Evolutionary conservation across 2,888 invertebrate genomes (phyloP).

Genomic region (Limnephilus auricula): DNA sequence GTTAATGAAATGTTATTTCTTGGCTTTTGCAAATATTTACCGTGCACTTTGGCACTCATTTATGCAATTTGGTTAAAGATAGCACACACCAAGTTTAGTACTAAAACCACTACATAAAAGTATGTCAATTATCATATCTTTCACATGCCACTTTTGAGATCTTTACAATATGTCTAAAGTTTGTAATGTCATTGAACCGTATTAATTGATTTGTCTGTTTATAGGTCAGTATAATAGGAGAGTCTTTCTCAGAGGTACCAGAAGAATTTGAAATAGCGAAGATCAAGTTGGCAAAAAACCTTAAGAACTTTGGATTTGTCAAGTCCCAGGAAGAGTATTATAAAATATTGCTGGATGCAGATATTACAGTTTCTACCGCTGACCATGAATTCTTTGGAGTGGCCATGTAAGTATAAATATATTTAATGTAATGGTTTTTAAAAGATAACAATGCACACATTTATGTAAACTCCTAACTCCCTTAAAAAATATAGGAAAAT

Average conservation of each 20-base stretch:
- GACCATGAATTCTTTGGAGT: conserved; percentile 88
- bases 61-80: too few species aligned
- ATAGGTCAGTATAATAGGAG: conserved; percentile 78
- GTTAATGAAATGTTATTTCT: too few species aligned
- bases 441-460: neutral
- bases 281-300: conserved; percentile 72
- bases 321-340: conserved; percentile 78
- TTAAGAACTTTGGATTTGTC: conserved; percentile 80
- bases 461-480: neutral
- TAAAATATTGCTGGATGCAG: conserved; percentile 76
- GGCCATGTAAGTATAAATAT: conserved; percentile 79
- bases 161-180: too few species aligned
- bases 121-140: too few species aligned
- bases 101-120: too few species aligned
- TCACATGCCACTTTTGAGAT: too few species aligned
- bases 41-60: too few species aligned
- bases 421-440: neutral
- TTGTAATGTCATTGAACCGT: too few species aligned
- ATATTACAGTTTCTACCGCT: conserved; percentile 85
- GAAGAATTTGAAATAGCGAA: conserved; percentile 79
- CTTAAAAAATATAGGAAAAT: too few species aligned
- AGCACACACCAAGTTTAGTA: too few species aligned
- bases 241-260: conserved; percentile 80
- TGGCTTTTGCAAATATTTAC: too few species aligned
- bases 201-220: conserved; percentile 27